These are phyloP conservation scores for Tillus elongatus DNA, from an alignment of 2,888 invertebrate species.

Conservation along the genomic window DNA sequence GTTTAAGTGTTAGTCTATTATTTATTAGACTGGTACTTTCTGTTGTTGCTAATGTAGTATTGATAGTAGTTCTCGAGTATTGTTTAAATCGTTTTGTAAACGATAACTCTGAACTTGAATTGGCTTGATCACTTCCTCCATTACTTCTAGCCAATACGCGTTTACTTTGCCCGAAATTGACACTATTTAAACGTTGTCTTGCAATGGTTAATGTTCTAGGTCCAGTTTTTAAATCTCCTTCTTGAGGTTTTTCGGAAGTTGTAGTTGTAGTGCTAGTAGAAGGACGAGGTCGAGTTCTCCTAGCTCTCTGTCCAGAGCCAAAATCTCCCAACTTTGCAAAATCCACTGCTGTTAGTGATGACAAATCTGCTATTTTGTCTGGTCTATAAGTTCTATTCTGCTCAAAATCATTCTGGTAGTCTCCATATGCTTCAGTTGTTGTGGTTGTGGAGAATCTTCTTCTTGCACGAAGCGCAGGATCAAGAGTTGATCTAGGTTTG, in stretches of 20 bases:
- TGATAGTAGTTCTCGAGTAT: too few relatives aligned
- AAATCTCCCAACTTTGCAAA: too few relatives aligned
- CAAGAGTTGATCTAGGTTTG: slow-evolving; percentile 8
- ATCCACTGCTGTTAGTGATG: slow-evolving; percentile 48
- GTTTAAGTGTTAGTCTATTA: too few relatives aligned
- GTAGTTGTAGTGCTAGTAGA: slow-evolving; percentile 16
- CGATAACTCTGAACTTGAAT: too few relatives aligned
- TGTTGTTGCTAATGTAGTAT: too few relatives aligned
- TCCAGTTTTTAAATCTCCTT: slow-evolving; percentile 18
- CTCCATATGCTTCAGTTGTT: slow-evolving; percentile 26
- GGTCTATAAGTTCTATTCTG: slow-evolving; percentile 35
- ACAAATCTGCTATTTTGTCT: slow-evolving; percentile 43
- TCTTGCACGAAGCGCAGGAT: slow-evolving; percentile 19
- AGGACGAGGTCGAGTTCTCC: slow-evolving; percentile 9
- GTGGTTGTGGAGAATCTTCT: slow-evolving; percentile 19
- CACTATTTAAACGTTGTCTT: too few relatives aligned
- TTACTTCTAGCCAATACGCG: too few relatives aligned
- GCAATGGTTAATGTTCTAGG: slow-evolving; percentile 21
- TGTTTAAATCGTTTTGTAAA: too few relatives aligned
- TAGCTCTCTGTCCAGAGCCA: slow-evolving; percentile 15
- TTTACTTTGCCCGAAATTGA: too few relatives aligned
- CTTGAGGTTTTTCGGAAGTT: slow-evolving; percentile 17
- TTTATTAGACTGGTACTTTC: too few relatives aligned
- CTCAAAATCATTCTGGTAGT: slow-evolving; percentile 25
- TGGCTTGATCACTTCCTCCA: too few relatives aligned